Evolutionary conservation across 2,113 vertebrate species (phyloP).

Genomic region (Sinocyclocheilus anophthalmus): DNA sequence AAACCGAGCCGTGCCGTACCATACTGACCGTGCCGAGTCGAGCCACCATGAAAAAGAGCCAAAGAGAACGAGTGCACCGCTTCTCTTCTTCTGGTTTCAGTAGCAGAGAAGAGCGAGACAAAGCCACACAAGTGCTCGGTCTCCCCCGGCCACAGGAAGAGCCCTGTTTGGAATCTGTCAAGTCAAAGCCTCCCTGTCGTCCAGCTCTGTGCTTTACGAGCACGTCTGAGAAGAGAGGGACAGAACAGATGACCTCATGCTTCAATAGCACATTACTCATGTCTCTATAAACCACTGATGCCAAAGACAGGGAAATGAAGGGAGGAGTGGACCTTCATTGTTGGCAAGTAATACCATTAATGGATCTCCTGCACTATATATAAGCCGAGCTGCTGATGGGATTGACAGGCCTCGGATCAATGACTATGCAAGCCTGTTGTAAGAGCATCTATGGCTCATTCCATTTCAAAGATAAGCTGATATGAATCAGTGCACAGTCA

Average conservation of each 20-base stretch:
- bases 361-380: slow-evolving; percentile 52
- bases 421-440: slow-evolving; percentile 16
- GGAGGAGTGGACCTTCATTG: not conserved
- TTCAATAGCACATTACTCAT: slow-evolving; percentile 46
- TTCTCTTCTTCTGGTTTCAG: not conserved
- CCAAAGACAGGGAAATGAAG: not conserved
- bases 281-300: slow-evolving; percentile 29
- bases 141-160: not conserved
- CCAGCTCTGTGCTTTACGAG: slow-evolving; percentile 9
- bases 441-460: not conserved
- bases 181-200: slow-evolving; percentile 11
- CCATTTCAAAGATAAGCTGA: slow-evolving; percentile 30
- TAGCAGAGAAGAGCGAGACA: slow-evolving; percentile 2
- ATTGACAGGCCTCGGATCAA: slow-evolving; percentile 52
- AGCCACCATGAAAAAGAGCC: no score
- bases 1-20: no score
- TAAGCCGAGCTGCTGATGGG: slow-evolving; percentile 42
- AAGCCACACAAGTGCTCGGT: not conserved
- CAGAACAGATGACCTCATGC: slow-evolving; percentile 20
- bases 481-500: slow-evolving; percentile 10
- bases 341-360: slow-evolving; percentile 52
- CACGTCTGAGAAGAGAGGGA: not conserved
- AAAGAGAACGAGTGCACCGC: not conserved
- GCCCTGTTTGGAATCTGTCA: slow-evolving; percentile 8
- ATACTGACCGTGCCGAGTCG: no score